phyloP scores from a whole-genome alignment of 2,113 vertebrate species.

The Chascanopsetta lugubris region DNA sequence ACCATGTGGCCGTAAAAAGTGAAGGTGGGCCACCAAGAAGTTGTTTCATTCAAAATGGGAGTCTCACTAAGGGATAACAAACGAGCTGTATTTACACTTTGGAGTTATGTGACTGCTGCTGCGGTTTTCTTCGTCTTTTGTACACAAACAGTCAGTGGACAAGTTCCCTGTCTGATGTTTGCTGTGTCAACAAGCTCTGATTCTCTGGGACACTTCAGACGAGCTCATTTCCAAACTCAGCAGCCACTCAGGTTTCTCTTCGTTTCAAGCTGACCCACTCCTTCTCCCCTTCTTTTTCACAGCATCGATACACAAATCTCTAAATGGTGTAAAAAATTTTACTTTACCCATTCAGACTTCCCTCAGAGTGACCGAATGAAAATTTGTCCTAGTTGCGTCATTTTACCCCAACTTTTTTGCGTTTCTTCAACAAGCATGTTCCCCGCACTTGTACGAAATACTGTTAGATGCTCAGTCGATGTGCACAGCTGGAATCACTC shows the following conservation, averaged over 20 bases:
- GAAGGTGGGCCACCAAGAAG: not conserved
- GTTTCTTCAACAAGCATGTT: not conserved
- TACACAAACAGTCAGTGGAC: constrained; percentile 23
- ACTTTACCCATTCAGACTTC: not conserved
- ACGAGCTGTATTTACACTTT: not conserved
- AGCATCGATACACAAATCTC: not conserved
- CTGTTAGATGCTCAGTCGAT: not conserved
- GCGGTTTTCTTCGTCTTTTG: constrained; percentile 23
- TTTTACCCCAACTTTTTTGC: not conserved
- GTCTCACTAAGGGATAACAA: not conserved
- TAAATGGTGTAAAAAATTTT: not conserved
- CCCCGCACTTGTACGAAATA: not conserved
- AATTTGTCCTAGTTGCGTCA: not conserved
- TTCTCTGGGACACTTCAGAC: constrained; percentile 26
- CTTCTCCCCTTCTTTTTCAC: not conserved
- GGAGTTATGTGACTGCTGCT: not conserved
- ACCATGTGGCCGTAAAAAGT: not conserved
- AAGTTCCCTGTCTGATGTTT: constrained; percentile 23
- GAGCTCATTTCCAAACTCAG: constrained; percentile 5
- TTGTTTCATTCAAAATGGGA: not conserved
- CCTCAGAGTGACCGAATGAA: not conserved
- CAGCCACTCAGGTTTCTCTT: not conserved
- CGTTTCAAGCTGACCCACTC: not conserved
- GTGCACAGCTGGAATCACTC: no score
- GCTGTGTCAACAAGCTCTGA: constrained; percentile 16